phyloP scores from a whole-genome alignment of 2,113 vertebrate species.

The Neodon shergylaensis region DNA sequence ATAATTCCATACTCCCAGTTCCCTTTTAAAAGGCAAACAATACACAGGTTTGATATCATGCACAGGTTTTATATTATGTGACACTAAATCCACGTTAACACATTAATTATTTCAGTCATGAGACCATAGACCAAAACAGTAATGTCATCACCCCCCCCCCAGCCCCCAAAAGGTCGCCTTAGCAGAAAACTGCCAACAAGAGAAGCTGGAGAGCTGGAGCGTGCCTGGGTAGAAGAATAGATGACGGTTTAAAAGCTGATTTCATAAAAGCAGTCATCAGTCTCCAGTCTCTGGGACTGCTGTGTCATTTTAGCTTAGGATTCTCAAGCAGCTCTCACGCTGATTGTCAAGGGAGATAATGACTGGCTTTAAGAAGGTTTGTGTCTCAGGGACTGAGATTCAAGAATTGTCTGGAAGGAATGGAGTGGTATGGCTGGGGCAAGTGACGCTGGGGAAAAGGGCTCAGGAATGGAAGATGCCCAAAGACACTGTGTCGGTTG shows the following conservation, averaged over 20 bases:
- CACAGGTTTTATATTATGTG: background rate
- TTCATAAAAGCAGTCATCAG: slow-evolving; percentile 33
- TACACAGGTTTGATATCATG: background rate
- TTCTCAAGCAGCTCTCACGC: background rate
- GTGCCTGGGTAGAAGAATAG: background rate
- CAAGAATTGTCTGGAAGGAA: background rate
- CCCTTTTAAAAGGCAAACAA: slow-evolving; percentile 38
- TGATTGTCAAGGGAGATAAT: background rate
- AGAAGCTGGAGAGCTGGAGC: background rate
- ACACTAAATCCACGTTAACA: background rate
- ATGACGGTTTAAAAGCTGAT: background rate
- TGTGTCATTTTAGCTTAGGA: background rate
- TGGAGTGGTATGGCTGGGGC: no score
- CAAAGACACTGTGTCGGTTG: no score
- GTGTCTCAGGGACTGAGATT: background rate
- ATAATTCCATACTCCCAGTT: no score
- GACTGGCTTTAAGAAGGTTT: background rate
- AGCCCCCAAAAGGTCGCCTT: background rate
- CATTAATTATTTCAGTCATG: background rate
- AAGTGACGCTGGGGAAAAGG: background rate
- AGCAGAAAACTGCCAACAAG: background rate
- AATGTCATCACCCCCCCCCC: background rate
- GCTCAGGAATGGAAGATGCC: background rate
- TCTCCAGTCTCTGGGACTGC: background rate
- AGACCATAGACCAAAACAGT: background rate